Base-by-base conservation (phyloP, 2,113 vertebrate species). In the Cacatua alba region DNA sequence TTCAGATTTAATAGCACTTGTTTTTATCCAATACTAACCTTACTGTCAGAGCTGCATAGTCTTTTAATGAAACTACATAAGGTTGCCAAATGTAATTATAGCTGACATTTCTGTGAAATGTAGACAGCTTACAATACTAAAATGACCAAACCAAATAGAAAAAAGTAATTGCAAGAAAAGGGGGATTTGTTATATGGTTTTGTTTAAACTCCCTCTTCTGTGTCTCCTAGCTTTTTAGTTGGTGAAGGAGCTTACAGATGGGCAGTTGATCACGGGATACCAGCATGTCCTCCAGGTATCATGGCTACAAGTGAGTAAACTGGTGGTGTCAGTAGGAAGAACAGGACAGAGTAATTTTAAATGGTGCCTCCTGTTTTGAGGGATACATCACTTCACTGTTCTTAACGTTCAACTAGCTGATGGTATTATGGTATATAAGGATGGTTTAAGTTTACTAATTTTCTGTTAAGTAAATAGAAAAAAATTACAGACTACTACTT, bases 251-350 rank as follows among this genome's bases (percentile, higher is more conserved):
- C 99, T 95, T 99, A 98, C 94, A 99, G 99, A 93, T 99, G 99
- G 99, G 99, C 99, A 86, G 97, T 99, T 95, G 98, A 98, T 97
- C 99, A 99, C 96, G 99, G 99, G 91, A 99, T 99, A 98, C 98
- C 99, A 72, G 98, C 99, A 69, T 99, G 99, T 95, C 98, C 98
- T 96, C 99, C 99, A 96, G 99, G 99, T 96, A 98, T 99, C 98
- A 99, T 99, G 99, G 98, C 99, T 94, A 99, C 99, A 96, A 99
- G 99, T 99, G 96, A 99, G 99, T 99, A 98, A 97, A 97, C 78
- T 95, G 92, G 91, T 97, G 88, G 91, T 94, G 74, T 96, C 94
- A 96, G 92, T 94, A 97, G 95, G 95, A 95, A 94, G 94, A 97
- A 96, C 86, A 95, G 95, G 86, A 60, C 77, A 97, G 97, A 95